phyloP scores from a whole-genome alignment of 2,113 vertebrate species.

The Entomyzon cyanotis region DNA sequence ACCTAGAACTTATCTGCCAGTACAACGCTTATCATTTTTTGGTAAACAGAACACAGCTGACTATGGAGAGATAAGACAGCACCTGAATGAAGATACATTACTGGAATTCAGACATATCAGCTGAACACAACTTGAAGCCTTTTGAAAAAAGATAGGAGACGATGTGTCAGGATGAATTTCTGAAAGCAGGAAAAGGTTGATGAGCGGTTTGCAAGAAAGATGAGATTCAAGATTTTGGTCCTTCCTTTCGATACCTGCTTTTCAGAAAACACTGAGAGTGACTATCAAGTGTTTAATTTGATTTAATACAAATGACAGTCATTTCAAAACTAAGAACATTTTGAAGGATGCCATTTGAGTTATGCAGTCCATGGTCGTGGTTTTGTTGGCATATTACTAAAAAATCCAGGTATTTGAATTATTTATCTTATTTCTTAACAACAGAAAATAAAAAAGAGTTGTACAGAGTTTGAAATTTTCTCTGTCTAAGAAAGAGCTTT shows the following conservation, averaged over 20 bases:
- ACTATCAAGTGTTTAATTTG: not conserved
- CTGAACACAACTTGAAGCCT: not conserved
- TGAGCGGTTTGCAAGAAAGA: not conserved
- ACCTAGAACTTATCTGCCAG: not conserved
- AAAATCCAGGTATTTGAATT: not conserved
- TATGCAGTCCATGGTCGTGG: accelerated
- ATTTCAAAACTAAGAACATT: not conserved
- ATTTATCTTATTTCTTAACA: not conserved
- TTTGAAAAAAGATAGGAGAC: not conserved
- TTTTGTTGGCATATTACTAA: not conserved
- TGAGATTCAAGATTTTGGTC: not conserved
- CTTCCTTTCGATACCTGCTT: not conserved
- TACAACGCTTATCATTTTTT: not conserved
- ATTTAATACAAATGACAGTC: accelerated
- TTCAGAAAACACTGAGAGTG: not conserved
- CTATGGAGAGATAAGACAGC: not conserved
- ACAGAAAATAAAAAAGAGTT: not conserved
- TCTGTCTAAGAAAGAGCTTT: not conserved
- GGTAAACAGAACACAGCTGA: not conserved
- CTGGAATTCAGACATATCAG: not conserved
- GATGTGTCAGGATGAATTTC: not conserved
- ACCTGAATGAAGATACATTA: not conserved
- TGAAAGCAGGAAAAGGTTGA: not conserved
- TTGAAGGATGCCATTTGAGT: not conserved
- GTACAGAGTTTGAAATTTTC: not conserved